Evolutionary conservation across 2,797 vertebrate species (phyloP), one percentile per base, ranked within the genome.

Genomic region (Acanthis flammea): DNA sequence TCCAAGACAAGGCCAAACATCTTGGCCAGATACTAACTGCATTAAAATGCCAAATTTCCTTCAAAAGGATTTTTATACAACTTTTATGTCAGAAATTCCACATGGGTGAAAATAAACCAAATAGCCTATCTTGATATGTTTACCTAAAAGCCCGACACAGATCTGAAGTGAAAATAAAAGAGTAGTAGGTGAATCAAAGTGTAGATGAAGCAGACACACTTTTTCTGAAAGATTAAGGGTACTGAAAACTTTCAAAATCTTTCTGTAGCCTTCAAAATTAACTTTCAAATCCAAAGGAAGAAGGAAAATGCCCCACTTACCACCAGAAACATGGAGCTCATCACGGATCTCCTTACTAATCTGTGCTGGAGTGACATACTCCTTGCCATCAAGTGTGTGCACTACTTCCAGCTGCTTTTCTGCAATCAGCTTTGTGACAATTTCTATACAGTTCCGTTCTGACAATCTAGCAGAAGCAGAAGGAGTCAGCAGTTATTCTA

Each of bases 401-500:
- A 99, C 98, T 81, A 99, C 99, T 67, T 99, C 99, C 96, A 99
- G 88, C 94, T 99, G 98, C 96, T 99, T 99, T 28, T 99, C 99
- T 18, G 98, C 98, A 7, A 99, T 98, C 87, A 99, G 89, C 76
- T 99, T 99, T 25, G 98, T 96, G 50, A 99, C 99, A 19, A 99
- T 99, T 96, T 99, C 99, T 91, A 99, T 99, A 94, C 99, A 99
- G 63, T 99, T 99, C 84, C 99, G 98, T 91, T 99, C 99, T 3
- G 99, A 99, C 51, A 99, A 95, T 44, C 99, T 99, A 91, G 6
- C n/a, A 37, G 75, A 8, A 50, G 17, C 25, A 89, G 19, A 86
- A 92, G 79, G 6, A 90, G 54, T 3, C 74, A 70, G 4, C 48
- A 61, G 28, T 90, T 39, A 88, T 10, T 33, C n/a, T 22, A 60